A percentile compares a stretch with the other conserved stretches of the same genome.
These are phyloP conservation scores for Dendrolimus pini DNA, from an alignment of 2,888 invertebrate genomes.

Conservation along the genomic window DNA sequence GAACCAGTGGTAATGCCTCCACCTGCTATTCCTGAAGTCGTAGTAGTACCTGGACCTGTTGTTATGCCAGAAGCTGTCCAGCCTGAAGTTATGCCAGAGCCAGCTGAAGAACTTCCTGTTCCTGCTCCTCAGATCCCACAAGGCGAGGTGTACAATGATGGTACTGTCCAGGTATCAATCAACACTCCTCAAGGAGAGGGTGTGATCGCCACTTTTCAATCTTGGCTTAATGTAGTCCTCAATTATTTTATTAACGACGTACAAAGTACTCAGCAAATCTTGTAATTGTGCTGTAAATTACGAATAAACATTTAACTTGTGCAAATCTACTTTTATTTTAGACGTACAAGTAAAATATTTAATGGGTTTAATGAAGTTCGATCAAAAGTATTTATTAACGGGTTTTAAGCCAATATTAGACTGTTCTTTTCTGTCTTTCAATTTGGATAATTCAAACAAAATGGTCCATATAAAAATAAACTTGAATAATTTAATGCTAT, in stretches of 20 bases:
- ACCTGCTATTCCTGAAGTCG: slow-evolving; percentile 10
- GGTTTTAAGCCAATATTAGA: too few relatives aligned
- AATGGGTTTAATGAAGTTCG: too few relatives aligned
- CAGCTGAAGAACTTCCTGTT: slow-evolving; percentile 11
- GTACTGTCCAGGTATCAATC: slow-evolving; percentile 39
- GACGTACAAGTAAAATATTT: neutral
- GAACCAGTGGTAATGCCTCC: slow-evolving; percentile 14
- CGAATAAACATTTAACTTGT: neutral
- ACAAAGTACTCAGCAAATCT: slow-evolving; percentile 40
- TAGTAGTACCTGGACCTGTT: slow-evolving; percentile 10
- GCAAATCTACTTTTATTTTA: neutral
- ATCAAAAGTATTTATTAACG: too few relatives aligned
- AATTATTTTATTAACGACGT: slow-evolving; percentile 47
- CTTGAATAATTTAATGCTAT: too few relatives aligned
- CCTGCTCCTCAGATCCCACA: slow-evolving; percentile 17
- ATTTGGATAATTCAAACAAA: too few relatives aligned
- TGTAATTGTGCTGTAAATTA: slow-evolving; percentile 22
- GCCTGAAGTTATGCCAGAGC: slow-evolving; percentile 16
- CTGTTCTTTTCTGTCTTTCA: too few relatives aligned
- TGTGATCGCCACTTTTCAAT: slow-evolving; percentile 38
- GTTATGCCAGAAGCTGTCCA: slow-evolving; percentile 10
- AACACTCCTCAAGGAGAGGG: slow-evolving; percentile 38
- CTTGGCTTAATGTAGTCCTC: slow-evolving; percentile 49
- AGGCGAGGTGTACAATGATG: slow-evolving; percentile 50
- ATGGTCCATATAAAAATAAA: too few relatives aligned